phyloP scores from a whole-genome alignment of 2,113 vertebrate species.

The Eulemur macaco region DNA sequence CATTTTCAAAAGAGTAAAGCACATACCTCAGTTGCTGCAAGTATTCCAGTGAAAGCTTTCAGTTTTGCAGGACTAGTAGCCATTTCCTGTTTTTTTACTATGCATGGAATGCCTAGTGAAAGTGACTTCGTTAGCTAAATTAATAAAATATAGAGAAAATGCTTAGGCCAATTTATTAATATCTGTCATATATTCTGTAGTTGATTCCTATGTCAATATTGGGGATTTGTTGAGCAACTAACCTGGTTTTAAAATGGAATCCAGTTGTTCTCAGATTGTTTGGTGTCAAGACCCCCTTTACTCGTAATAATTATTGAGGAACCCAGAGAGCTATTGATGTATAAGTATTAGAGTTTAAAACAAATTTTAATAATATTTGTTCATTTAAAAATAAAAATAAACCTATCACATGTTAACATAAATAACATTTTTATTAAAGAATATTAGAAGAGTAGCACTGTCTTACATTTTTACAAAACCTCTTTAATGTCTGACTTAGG shows the following conservation, averaged over 20 bases:
- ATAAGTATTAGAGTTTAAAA: not conserved
- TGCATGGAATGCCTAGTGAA: not conserved
- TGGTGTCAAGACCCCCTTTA: not conserved
- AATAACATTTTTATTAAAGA: not conserved
- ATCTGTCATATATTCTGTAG: not conserved
- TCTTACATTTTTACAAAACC: slow-evolving; percentile 42
- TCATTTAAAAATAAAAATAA: slow-evolving; percentile 14
- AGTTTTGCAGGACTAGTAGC: not conserved
- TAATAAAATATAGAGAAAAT: not conserved
- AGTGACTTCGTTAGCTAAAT: not conserved
- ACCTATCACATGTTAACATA: not conserved
- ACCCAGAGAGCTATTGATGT: not conserved
- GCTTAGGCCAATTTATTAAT: not conserved
- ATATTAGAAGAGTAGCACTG: not conserved
- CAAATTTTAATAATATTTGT: not conserved
- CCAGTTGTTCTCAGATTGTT: not conserved
- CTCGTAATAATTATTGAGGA: not conserved
- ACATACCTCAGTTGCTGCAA: not conserved
- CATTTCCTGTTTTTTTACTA: not conserved
- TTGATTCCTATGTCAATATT: not conserved
- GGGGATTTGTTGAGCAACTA: not conserved
- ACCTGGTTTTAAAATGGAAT: not conserved
- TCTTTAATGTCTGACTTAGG: not conserved
- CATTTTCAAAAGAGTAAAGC: not conserved
- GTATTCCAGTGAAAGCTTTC: not conserved